phyloP scores from a whole-genome alignment of 1,140 invertebrate species.

The Drosophila willistoni region DNA sequence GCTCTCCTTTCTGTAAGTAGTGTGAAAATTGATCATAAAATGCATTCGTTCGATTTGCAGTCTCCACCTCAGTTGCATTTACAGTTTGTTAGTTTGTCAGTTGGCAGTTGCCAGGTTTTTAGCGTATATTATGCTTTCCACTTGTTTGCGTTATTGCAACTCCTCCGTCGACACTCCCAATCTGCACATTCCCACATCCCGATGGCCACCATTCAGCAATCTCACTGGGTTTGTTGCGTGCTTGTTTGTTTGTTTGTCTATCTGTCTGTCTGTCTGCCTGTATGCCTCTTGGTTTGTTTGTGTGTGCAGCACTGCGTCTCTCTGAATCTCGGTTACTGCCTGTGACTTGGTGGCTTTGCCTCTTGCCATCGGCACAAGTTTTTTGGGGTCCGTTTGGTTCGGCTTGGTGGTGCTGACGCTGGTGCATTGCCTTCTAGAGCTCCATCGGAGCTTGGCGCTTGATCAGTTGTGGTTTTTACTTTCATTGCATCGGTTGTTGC shows the following conservation, averaged over 20 bases:
- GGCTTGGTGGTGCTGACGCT: constrained; percentile 19
- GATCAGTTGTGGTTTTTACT: constrained; percentile 83
- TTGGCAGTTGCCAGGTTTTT: constrained; percentile 61
- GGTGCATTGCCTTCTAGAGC: constrained; percentile 58
- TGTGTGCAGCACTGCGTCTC: neutral
- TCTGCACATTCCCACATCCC: constrained; percentile 41
- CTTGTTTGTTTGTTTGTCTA: constrained; percentile 5
- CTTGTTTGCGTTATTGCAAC: constrained; percentile 67
- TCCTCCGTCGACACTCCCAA: constrained; percentile 1
- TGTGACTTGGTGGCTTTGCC: neutral
- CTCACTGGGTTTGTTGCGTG: neutral
- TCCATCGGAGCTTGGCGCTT: constrained; percentile 60
- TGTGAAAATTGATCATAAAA: constrained; percentile 61
- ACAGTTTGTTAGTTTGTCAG: constrained; percentile 36
- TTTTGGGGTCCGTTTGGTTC: constrained; percentile 28
- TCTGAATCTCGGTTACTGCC: neutral
- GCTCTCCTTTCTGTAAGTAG: constrained; percentile 20
- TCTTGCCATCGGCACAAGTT: constrained; percentile 12
- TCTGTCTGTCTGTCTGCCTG: neutral
- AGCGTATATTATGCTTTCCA: constrained; percentile 64
- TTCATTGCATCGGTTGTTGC: constrained; percentile 81
- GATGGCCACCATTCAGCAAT: neutral
- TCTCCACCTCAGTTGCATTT: constrained; percentile 28
- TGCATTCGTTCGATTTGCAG: constrained; percentile 62
- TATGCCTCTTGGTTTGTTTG: neutral